Evolutionary conservation across 1,140 invertebrate species (phyloP).

Genomic region (Vanessa tameamea): DNA sequence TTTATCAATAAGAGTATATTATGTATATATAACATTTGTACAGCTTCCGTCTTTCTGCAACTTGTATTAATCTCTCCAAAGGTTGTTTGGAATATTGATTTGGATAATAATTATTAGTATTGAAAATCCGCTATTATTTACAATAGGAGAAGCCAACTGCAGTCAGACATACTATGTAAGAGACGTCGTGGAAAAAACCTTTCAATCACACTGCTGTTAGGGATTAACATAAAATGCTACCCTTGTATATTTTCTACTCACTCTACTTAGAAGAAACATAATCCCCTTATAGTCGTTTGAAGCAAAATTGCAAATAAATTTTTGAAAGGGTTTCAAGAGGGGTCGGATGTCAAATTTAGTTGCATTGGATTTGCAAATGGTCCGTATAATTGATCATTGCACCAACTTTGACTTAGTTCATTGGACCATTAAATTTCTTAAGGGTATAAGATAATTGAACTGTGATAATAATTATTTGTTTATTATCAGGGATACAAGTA

Average conservation of each 20-base stretch:
- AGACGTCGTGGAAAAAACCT: not conserved
- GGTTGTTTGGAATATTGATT: no score
- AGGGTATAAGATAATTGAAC: not conserved
- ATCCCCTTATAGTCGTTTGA: conserved; percentile 16
- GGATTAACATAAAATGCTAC: not conserved
- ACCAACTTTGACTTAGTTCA: not conserved
- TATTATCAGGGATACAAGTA: not conserved
- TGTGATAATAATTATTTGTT: not conserved
- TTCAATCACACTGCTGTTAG: not conserved
- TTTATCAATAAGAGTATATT: no score
- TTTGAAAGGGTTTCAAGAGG: conserved; percentile 1
- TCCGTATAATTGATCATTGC: conserved; percentile 19
- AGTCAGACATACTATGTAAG: not conserved
- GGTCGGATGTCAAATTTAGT: conserved; percentile 13
- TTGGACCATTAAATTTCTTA: conserved; percentile 2
- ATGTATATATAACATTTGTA: no score
- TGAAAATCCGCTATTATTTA: no score
- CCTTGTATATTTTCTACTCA: not conserved
- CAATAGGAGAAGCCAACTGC: no score
- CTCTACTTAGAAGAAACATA: conserved; percentile 12
- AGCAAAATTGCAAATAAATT: conserved; percentile 20
- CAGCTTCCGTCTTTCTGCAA: no score
- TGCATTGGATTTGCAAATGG: conserved; percentile 21
- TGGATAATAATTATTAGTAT: no score
- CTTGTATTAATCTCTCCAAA: no score